Evolutionary conservation across 1,140 invertebrate genomes (phyloP), one percentile per base, ranked within the genome.

Genomic region (Sarcophaga peregrina): DNA sequence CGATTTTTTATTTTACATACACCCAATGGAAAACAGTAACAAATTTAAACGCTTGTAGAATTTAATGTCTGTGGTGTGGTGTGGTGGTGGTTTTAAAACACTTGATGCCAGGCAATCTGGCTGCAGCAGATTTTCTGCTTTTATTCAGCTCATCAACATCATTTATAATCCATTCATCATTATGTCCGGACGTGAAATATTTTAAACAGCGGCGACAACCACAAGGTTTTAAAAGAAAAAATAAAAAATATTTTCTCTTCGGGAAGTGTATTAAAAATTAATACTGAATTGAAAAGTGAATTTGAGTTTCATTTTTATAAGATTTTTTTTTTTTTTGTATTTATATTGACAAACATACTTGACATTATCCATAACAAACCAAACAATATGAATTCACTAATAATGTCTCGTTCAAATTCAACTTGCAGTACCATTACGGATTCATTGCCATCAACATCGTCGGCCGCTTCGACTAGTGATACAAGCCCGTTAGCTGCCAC

Each of bases 351-450:
- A 68, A 25, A 68, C 17, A 20, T 58, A 13, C n/a, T 68, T 68
- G 62, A 68, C 62, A 9, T 10, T 68, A 62, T 15, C 8, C n/a
- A 20, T 37, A 2, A 37, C 25, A 37, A 37, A 4, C 25, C 25
- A 37, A 37, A 37, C 25, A 37, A 37, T 37, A 37, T 37, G 25
- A 37, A 37, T 37, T 37, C 78, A 82, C 62, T 73, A 83, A 83
- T 45, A 74, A 50, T 82, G 52, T 84, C 83, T 80, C 81, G 80
- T 84, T 82, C 83, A 62, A 82, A 84, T 80, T 84, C 83, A 74
- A 82, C 83, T 84, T 84, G 80, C 83, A 84, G 83, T 78, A 82
- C 83, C 46, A 72, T 58, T 72, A 82, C 80, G 45, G 83, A 84
- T 45, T 84, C 81, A 52, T 52, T 74, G 54, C 80, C 80, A 72